Base-by-base conservation (phyloP, 1,140 invertebrate species). In the Nebria ingens region DNA sequence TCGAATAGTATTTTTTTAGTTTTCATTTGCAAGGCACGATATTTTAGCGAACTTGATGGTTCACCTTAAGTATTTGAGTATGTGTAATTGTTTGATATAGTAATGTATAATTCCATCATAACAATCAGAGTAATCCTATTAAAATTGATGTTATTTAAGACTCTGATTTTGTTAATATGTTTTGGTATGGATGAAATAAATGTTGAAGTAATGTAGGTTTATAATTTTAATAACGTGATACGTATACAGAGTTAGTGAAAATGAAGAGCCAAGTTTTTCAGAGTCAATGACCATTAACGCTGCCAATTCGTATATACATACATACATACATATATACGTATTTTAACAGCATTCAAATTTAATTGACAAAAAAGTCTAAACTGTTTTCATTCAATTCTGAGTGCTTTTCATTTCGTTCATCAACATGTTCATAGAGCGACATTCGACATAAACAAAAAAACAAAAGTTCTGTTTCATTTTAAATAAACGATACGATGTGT, bases 331-430 rank as follows among this genome's bases (percentile, higher is more conserved):
- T 34, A n/a, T 34, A 34, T 34, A n/a, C 40, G 15, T 45, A 45
- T 45, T 45, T 45, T 45, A 12, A 45, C 40, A 45, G 15, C 40
- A 45, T 45, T 45, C 40, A 45, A 45, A 11, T 45, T 45, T 45
- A 45, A 45, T 45, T 45, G 40, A 45, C 40, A 45, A 45, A 45
- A 45, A 45, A 45, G 40, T 12, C 15, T 17, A 45, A 45, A 45
- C 15, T 45, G 40, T 45, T 45, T 45, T 45, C 40, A 45, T 45
- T 45, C 40, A 45, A 45, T 45, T 45, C 40, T 45, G 40, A 45
- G 40, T 17, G 25, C n/a, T 34, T 34, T 34, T 34, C 25, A 34
- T 34, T 34, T 9, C 25, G 40, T 45, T 45, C 17, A 45, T 45
- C 9, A 45, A 45, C 40, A 45, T 45, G 4, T 17, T 17, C 15